These are phyloP conservation scores for Ophioninae sp. DNA, from an alignment of 2,888 invertebrate species.

Conservation along the genomic window DNA sequence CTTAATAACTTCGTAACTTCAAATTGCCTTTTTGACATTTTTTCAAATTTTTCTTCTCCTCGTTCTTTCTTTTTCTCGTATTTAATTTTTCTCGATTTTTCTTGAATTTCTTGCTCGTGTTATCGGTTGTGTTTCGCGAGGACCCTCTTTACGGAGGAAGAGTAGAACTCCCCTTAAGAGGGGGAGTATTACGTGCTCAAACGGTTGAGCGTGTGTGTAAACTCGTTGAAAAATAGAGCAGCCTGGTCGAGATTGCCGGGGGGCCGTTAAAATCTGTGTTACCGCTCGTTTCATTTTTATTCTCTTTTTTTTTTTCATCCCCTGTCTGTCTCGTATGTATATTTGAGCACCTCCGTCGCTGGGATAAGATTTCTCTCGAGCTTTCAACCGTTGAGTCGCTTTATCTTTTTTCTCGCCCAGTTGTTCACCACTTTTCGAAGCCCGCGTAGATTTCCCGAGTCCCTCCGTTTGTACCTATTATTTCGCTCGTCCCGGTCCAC, in stretches of 20 bases:
- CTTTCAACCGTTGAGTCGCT: conserved; percentile 15
- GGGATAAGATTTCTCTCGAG: conserved; percentile 30
- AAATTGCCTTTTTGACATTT: too few species aligned
- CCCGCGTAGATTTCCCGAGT: neutral
- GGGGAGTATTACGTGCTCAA: conserved; percentile 74
- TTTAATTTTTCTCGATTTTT: too few species aligned
- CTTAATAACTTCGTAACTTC: too few species aligned
- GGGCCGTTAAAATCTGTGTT: conserved; percentile 72
- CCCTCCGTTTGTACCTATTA: too few species aligned
- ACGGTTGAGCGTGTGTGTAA: conserved; percentile 70
- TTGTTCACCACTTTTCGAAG: conserved; percentile 1
- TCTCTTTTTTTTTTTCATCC: neutral
- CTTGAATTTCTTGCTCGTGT: too few species aligned
- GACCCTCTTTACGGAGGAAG: conserved; percentile 7
- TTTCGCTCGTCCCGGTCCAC: too few species aligned
- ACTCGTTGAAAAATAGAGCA: conserved; percentile 75
- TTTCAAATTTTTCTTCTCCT: too few species aligned
- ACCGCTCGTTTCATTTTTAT: conserved; percentile 36
- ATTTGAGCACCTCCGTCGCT: neutral
- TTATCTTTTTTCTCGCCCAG: neutral
- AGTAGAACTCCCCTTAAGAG: conserved; percentile 19
- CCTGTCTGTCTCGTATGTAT: neutral
- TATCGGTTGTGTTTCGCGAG: neutral
- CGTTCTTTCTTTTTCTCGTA: too few species aligned
- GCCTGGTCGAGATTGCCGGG: conserved; percentile 69